A percentile compares a stretch with the other conserved stretches of the same genome.
Conservation (phyloP, 2,888 invertebrate species). For the Tetranychus truncatus region DNA sequence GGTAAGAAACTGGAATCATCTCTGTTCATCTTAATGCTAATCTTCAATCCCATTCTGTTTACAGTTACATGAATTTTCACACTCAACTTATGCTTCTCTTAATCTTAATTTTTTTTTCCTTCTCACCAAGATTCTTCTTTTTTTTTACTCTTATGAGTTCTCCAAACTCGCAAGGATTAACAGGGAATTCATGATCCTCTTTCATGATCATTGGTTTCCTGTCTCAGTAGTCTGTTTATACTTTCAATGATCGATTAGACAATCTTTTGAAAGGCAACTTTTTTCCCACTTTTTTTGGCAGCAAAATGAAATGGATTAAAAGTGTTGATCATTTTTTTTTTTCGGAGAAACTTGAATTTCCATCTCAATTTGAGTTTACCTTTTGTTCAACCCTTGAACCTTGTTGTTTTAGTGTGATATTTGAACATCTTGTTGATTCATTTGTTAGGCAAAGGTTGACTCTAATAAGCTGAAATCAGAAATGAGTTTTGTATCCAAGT, state of each 20-base stretch:
- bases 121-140: not conserved
- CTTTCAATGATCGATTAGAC: not conserved
- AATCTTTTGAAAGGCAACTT: not conserved
- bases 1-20: not conserved
- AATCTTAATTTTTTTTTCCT: not conserved
- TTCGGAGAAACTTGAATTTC: no score
- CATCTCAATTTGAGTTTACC: no score
- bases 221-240: not conserved
- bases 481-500: not conserved
- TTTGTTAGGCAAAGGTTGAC: no score
- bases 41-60: not conserved
- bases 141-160: not conserved
- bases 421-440: no score
- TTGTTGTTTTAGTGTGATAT: no score
- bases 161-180: not conserved
- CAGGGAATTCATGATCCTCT: not conserved
- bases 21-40: not conserved
- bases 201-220: not conserved
- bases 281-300: not conserved
- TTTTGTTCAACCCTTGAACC: no score
- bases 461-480: no score
- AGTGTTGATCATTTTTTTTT: no score
- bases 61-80: slow-evolving; percentile 1
- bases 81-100: not conserved
- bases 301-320: no score